Evolutionary conservation across 1,140 invertebrate genomes (phyloP).

Genomic region (Megathymus violae): DNA sequence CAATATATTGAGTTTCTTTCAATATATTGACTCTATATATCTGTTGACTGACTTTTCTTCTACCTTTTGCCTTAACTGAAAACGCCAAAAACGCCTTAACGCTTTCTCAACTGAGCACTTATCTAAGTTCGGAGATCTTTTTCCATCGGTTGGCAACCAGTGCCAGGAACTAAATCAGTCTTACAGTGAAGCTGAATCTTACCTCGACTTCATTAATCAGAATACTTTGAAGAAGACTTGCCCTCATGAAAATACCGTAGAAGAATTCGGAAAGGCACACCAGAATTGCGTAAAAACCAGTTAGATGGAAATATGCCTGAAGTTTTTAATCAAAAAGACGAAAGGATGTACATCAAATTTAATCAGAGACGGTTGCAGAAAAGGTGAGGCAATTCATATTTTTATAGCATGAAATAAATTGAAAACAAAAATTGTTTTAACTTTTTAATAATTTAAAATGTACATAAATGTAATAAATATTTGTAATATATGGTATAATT

Average conservation of each 20-base stretch:
- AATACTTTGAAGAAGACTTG: slow-evolving; percentile 73
- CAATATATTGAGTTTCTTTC: too few relatives aligned
- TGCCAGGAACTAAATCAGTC: slow-evolving; percentile 80
- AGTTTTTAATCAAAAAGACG: slow-evolving; percentile 67
- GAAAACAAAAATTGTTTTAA: background rate
- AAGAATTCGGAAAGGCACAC: slow-evolving; percentile 81
- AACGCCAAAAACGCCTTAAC: slow-evolving; percentile 80
- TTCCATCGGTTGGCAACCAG: slow-evolving; percentile 76
- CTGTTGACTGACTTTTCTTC: slow-evolving; percentile 52
- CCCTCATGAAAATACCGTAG: slow-evolving; percentile 75
- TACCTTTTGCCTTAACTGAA: slow-evolving; percentile 81
- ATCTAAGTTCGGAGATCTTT: slow-evolving; percentile 79
- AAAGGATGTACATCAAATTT: slow-evolving; percentile 79
- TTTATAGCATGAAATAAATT: slow-evolving; percentile 1
- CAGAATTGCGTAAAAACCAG: slow-evolving; percentile 81
- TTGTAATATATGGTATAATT: too few relatives aligned
- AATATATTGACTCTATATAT: slow-evolving; percentile 21
- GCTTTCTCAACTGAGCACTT: slow-evolving; percentile 81
- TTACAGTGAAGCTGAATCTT: slow-evolving; percentile 78
- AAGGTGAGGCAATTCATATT: slow-evolving; percentile 58
- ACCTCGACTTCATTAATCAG: slow-evolving; percentile 78
- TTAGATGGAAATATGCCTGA: slow-evolving; percentile 59
- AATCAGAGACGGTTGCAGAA: slow-evolving; percentile 78
- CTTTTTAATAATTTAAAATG: background rate
- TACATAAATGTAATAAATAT: too few relatives aligned